Base-by-base conservation (phyloP, 2,888 invertebrate genomes). In the Ashinkailepas kermadecensis region DNA sequence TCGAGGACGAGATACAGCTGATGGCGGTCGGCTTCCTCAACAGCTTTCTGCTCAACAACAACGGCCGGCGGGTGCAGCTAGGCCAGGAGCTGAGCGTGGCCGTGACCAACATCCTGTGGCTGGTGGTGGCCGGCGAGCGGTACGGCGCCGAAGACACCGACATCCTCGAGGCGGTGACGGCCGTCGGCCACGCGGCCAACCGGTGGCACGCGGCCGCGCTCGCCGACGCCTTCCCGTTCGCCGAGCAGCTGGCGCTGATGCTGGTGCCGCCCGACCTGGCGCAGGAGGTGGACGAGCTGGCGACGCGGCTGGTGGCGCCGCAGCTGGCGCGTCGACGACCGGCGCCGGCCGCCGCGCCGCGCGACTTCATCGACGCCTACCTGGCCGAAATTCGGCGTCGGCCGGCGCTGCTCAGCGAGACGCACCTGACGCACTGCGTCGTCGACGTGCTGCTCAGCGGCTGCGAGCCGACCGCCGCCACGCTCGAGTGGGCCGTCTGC, bases 361-460 rank as follows among this genome's bases (percentile, higher is more conserved):
- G 81, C 18, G 83, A 84, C 70, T 80, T 83, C 81, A 80, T 84
- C 64, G 83, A 84, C 57, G 83, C 84, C 10, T 84, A 83, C 80
- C 84, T 84, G 11, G 70, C 81, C 18, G 81, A 83, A 54, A 83
- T 82, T 82, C 65, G 82, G 21, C 82, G 80, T 39, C 81, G 82
- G 12, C 74, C 81, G 21, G 18, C 25, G n/a, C 57, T 81, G 18
- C 78, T 82, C 54, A 64, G 25, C 54, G 80, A 82, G 62, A 18
- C 18, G 54, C 80, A 80, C 81, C 23, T 67, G 13, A 25, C 78
- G 56, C 64, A 65, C 79, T 79, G 23, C 56, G 65, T 56, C 39
- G 39, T 58, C 6, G 82, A 82, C 65, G 21, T 82, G 15, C 81
- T 82, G 62, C 23, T 82, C 23, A 65, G 57, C 11, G 82, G 82